Percentiles rank a stretch among this genome's conserved stretches.
Conservation (phyloP, 2,797 vertebrate species). For the Pipistrellus pipistrellus region DNA sequence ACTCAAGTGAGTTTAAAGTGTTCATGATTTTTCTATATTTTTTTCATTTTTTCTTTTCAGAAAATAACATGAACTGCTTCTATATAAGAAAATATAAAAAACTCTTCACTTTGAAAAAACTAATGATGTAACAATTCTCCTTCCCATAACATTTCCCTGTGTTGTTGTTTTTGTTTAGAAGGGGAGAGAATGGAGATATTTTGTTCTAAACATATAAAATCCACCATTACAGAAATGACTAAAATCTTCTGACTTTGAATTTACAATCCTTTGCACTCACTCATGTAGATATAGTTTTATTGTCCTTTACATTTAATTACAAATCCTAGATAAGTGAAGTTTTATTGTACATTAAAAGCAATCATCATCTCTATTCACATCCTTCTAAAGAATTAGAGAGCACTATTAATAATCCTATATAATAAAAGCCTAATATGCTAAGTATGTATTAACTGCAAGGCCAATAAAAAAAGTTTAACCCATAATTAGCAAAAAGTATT, state of each 20-base stretch:
- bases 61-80: constrained; percentile 32
- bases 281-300: not conserved
- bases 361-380: not conserved
- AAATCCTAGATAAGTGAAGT: constrained; percentile 16
- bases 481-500: not conserved
- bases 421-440: no score
- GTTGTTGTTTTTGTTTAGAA: not conserved
- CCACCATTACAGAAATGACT: constrained; percentile 23
- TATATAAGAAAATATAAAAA: constrained; percentile 45
- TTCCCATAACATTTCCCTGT: not conserved
- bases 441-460: not conserved
- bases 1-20: constrained; percentile 2
- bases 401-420: not conserved
- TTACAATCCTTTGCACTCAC: constrained; percentile 3
- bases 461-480: not conserved
- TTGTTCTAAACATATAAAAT: constrained; percentile 38
- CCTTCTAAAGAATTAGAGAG: constrained; percentile 13
- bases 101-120: constrained; percentile 33
- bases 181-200: rapidly evolving
- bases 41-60: constrained; percentile 24
- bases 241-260: not conserved
- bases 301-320: constrained; percentile 47
- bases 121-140: not conserved
- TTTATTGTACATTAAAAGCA: constrained; percentile 27
- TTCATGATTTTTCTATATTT: not conserved